Evolutionary conservation across 1,140 invertebrate species (phyloP).

Genomic region (Physella acuta): DNA sequence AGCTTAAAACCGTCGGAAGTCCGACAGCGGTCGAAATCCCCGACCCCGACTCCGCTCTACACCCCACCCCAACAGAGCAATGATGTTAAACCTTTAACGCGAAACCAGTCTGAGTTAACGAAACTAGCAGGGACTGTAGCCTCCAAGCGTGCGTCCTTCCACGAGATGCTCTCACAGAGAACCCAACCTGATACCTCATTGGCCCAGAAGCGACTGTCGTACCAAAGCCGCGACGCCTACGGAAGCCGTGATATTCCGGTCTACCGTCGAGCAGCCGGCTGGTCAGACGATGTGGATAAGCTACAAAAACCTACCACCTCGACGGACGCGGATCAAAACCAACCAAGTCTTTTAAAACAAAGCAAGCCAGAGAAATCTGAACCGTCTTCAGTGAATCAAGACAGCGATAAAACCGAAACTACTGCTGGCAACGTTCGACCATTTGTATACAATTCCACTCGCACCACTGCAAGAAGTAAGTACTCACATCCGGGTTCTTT

Average conservation of each 20-base stretch:
- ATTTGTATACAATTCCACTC: constrained; percentile 20
- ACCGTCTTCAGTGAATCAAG: background rate
- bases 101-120: background rate
- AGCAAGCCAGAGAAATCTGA: background rate
- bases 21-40: background rate
- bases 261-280: background rate
- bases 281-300: constrained; percentile 2
- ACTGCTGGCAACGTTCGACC: background rate
- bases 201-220: background rate
- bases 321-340: too few species aligned
- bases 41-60: background rate
- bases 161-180: background rate
- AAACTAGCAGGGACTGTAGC: constrained; percentile 10
- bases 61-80: background rate
- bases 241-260: background rate
- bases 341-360: background rate
- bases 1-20: background rate
- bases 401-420: too few species aligned
- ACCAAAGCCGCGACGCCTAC: background rate
- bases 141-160: constrained; percentile 3
- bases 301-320: too few species aligned
- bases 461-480: constrained; percentile 25
- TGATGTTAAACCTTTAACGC: background rate
- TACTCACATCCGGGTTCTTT: too few species aligned
- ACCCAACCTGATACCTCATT: background rate